Base-by-base conservation (phyloP, 2,888 invertebrate species). In the Heliconius hortense region DNA sequence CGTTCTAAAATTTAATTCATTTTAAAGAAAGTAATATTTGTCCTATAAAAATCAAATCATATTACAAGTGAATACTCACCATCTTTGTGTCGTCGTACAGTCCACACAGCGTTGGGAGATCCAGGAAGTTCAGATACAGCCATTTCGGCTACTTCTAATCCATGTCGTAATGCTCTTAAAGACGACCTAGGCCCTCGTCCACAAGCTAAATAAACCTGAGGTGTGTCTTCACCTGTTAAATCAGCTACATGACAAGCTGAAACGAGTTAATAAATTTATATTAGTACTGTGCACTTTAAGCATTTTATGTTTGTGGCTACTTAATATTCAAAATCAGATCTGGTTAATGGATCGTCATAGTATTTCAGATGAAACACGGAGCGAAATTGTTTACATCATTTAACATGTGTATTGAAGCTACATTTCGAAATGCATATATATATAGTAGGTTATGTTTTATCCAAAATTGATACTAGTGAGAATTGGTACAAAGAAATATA, bases 71-170 rank as follows among this genome's bases (percentile, higher is more conserved):
- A 69, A 69, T 71, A 71, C 97, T 97, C 94, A 99, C 99, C 99
- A 95, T 99, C 99, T 87, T 97, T 96, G 89, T 98, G 96, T 84
- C 97, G 96, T 88, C 98, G 98, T 28, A 99, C 99, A 48, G 99
- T 99, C 99, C 99, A 99, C 2, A 99, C 99, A 84, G 99, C 99
- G 94, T 99, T 99, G 3, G 99, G 99, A 87, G 98, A 99, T 86
- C 99, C 99, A n/a, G 99, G 99, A 82, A 99, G 94, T 91, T 99
- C 99, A 35, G 99, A 99, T 4, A 99, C 99, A 77, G 99, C 99
- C 99, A 99, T 99, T 93, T 99, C 99, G 0, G 99, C 98, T 1
- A 99, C 99, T 95, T 99, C 99, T 72, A 99, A 94, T 82, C 99
- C 99, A 90, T 99, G 99, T 35, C 99, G 95, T 15, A 99, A 92